These are phyloP conservation scores for Biston betularia DNA, from an alignment of 2,888 invertebrate species.

Conservation along the genomic window DNA sequence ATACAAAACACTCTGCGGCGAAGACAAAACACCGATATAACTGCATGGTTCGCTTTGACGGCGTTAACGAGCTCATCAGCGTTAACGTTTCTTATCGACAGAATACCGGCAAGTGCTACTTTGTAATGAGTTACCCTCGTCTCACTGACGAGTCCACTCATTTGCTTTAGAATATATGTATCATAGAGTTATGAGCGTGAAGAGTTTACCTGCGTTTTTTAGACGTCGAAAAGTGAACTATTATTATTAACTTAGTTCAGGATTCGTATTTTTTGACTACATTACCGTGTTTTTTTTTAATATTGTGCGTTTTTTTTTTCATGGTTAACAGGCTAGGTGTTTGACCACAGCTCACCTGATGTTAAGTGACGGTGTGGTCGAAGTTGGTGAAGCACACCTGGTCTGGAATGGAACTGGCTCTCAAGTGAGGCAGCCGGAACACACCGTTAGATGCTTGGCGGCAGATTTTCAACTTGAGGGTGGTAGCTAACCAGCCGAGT, in stretches of 20 bases:
- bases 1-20: conserved; percentile 53
- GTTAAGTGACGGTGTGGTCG: no score
- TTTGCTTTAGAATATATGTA: conserved; percentile 9
- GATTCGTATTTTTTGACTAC: no score
- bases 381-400: no score
- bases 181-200: neutral
- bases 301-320: no score
- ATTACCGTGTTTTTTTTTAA: no score
- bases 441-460: no score
- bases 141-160: conserved; percentile 12
- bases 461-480: no score
- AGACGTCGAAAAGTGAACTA: neutral
- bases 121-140: conserved; percentile 15
- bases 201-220: neutral
- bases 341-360: no score
- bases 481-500: no score
- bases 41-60: conserved; percentile 37
- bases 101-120: conserved; percentile 10
- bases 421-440: no score
- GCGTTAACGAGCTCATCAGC: conserved; percentile 44
- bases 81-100: conserved; percentile 36
- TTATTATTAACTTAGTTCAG: neutral
- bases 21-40: conserved; percentile 42
- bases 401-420: no score
- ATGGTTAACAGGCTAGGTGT: no score